Evolutionary conservation across 1,140 invertebrate species (phyloP).

Genomic region (Patella vulgata): DNA sequence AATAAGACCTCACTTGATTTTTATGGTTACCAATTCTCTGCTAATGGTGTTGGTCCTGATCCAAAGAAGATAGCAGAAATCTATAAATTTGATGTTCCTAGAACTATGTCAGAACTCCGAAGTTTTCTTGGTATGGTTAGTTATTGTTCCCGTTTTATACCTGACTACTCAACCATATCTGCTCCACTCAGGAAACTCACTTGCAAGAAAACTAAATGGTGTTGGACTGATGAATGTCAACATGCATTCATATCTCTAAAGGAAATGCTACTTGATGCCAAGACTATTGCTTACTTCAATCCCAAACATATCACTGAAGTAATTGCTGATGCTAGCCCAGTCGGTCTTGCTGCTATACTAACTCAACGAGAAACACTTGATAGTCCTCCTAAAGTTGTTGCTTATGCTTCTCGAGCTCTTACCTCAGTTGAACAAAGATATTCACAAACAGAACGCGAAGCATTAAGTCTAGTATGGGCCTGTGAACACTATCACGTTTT

Average conservation of each 20-base stretch:
- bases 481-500: slow-evolving; percentile 11
- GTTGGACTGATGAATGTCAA: not conserved
- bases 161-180: slow-evolving; percentile 26
- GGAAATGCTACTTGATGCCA: not conserved
- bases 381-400: slow-evolving; percentile 46
- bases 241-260: slow-evolving; percentile 1
- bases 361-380: slow-evolving; percentile 27
- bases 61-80: slow-evolving; percentile 23
- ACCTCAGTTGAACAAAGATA: slow-evolving; percentile 66
- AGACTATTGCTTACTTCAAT: slow-evolving; percentile 13
- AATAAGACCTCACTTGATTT: slow-evolving; percentile 32
- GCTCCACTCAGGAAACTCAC: slow-evolving; percentile 25
- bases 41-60: slow-evolving; percentile 11
- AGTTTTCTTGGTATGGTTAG: slow-evolving; percentile 37
- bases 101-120: slow-evolving; percentile 14
- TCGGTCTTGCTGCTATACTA: slow-evolving; percentile 24
- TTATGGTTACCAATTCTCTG: slow-evolving; percentile 29
- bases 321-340: slow-evolving; percentile 21
- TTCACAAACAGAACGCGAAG: slow-evolving; percentile 68
- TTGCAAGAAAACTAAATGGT: slow-evolving; percentile 14
- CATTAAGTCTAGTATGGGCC: slow-evolving; percentile 64
- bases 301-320: slow-evolving; percentile 6
- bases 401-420: slow-evolving; percentile 65
- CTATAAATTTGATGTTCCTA: slow-evolving; percentile 19
- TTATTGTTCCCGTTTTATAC: slow-evolving; percentile 27